A percentile compares a stretch with the other conserved stretches of the same genome.
Conservation (phyloP, 2,797 vertebrate species). For the Falco naumanni region DNA sequence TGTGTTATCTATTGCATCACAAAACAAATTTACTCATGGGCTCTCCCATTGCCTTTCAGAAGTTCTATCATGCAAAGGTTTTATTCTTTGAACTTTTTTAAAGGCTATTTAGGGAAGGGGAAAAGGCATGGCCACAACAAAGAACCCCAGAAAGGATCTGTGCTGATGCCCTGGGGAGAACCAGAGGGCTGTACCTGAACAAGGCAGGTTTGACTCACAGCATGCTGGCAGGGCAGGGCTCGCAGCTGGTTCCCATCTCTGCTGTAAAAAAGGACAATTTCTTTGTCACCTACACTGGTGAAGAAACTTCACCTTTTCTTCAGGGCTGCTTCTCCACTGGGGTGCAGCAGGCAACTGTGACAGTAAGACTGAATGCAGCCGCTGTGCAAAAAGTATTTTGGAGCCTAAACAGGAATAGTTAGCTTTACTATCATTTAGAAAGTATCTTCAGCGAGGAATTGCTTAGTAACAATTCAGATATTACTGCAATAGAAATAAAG, state of each 20-base stretch:
- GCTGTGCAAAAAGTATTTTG: not conserved
- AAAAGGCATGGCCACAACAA: not conserved
- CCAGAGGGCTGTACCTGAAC: no score
- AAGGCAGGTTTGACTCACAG: not conserved
- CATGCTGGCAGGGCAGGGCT: not conserved
- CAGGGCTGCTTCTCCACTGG: not conserved
- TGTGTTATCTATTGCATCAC: not conserved
- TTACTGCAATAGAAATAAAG: not conserved
- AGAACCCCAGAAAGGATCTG: fast-evolving
- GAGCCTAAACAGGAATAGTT: not conserved
- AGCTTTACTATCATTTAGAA: not conserved
- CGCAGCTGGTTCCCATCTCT: not conserved
- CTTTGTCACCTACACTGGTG: not conserved
- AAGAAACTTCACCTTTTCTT: not conserved
- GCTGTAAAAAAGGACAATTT: fast-evolving
- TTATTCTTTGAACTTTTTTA: not conserved
- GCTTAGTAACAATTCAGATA: not conserved
- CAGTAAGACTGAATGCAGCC: not conserved
- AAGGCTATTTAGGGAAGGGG: fast-evolving
- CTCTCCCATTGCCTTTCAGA: not conserved
- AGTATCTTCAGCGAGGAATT: not conserved
- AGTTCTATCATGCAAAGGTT: not conserved
- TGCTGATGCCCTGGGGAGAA: not conserved
- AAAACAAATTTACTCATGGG: not conserved
- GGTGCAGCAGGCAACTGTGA: not conserved